phyloP scores from a whole-genome alignment of 1,140 invertebrate species.

The Mamestra configurata region DNA sequence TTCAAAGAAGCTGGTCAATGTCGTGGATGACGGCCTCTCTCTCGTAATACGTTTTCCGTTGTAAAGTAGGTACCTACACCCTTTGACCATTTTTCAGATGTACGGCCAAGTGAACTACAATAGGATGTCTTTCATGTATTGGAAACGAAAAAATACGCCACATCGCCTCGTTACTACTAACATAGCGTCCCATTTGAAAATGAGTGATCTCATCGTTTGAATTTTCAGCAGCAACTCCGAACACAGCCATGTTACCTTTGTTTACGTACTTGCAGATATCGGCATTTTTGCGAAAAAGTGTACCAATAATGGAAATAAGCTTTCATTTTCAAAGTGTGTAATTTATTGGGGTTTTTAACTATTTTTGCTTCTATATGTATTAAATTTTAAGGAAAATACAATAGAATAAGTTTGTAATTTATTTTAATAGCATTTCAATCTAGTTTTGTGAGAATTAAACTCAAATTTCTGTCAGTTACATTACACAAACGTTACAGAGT shows the following conservation, averaged over 20 bases:
- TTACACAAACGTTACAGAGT: too few species aligned
- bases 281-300: too few species aligned
- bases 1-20: conserved; percentile 79
- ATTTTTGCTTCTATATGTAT: too few species aligned
- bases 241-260: conserved; percentile 38
- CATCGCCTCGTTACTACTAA: conserved; percentile 77
- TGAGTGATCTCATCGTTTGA: conserved; percentile 72
- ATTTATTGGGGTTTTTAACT: too few species aligned
- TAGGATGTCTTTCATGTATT: conserved; percentile 78
- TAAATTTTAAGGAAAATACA: too few species aligned
- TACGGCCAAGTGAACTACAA: conserved; percentile 76
- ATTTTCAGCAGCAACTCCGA: conserved; percentile 38
- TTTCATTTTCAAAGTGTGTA: too few species aligned
- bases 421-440: too few species aligned
- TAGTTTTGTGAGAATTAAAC: too few species aligned
- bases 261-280: conserved; percentile 42
- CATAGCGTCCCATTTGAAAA: conserved; percentile 76
- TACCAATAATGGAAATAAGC: too few species aligned
- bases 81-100: conserved; percentile 86
- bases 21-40: conserved; percentile 68
- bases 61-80: conserved; percentile 76
- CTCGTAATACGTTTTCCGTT: conserved; percentile 60
- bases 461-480: too few species aligned
- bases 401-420: too few species aligned
- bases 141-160: conserved; percentile 75